A percentile compares a stretch with the other conserved stretches of the same genome.
These are phyloP conservation scores for Solea solea DNA, from an alignment of 2,113 vertebrate species.

Conservation along the genomic window DNA sequence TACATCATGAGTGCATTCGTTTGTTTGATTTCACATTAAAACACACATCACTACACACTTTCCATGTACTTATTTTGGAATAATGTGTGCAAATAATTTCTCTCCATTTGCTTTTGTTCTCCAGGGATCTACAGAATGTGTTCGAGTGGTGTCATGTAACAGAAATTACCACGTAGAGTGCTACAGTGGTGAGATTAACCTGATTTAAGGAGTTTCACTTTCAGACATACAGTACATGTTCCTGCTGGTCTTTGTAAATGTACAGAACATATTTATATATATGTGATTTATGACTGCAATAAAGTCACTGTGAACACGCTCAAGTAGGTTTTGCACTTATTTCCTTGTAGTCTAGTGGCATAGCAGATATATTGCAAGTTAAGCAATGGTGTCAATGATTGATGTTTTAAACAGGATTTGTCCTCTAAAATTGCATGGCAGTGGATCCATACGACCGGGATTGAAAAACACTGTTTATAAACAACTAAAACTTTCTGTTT, in stretches of 20 bases:
- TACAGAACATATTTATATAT: background rate
- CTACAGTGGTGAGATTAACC: conserved; percentile 85
- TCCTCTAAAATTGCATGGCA: too few relatives aligned
- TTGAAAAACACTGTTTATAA: too few relatives aligned
- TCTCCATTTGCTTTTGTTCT: conserved; percentile 7
- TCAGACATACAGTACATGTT: background rate
- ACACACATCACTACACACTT: background rate
- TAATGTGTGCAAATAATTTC: background rate
- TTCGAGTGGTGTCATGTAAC: conserved; percentile 89
- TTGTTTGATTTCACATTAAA: background rate
- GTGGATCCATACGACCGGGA: too few relatives aligned
- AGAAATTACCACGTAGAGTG: conserved; percentile 90
- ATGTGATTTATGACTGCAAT: conserved; percentile 2
- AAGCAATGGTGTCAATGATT: too few relatives aligned
- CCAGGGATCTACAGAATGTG: conserved; percentile 90
- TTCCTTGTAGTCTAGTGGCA: too few relatives aligned
- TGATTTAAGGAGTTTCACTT: conserved; percentile 34
- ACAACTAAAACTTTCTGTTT: too few relatives aligned
- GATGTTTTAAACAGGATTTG: too few relatives aligned
- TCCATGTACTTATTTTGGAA: background rate
- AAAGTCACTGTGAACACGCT: background rate
- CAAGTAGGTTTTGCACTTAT: background rate
- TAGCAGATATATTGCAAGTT: too few relatives aligned
- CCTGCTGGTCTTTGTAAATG: background rate
- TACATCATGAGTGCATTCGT: background rate